phyloP scores from a whole-genome alignment of 1,140 invertebrate genomes.

The Mercenaria mercenaria region DNA sequence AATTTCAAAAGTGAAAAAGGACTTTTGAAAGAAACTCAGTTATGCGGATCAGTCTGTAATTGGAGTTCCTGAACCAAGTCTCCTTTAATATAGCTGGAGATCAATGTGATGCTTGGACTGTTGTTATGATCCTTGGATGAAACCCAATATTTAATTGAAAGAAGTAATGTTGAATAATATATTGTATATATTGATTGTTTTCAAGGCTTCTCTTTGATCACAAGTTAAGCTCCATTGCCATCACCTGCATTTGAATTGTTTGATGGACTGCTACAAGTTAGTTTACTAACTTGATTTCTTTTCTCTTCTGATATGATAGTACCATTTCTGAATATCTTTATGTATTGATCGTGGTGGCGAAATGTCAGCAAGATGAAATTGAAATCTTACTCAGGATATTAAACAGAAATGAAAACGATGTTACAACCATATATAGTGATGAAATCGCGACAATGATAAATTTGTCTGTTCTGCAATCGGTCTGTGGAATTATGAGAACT shows the following conservation, averaged over 20 bases:
- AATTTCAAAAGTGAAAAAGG: too few relatives aligned
- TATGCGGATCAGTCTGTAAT: too few relatives aligned
- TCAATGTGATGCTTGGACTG: too few relatives aligned
- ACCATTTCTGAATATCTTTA: slow-evolving; percentile 18
- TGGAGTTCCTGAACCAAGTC: too few relatives aligned
- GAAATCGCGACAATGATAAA: slow-evolving; percentile 1
- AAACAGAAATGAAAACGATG: slow-evolving; percentile 20
- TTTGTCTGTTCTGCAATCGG: neutral
- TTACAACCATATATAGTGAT: neutral
- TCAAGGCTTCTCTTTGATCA: neutral
- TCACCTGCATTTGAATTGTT: slow-evolving; percentile 3
- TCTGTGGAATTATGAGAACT: neutral
- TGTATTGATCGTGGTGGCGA: neutral
- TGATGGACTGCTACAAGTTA: neutral
- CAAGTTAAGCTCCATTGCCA: slow-evolving; percentile 5
- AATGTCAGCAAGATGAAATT: slow-evolving; percentile 39
- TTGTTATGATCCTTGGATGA: neutral
- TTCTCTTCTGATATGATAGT: neutral
- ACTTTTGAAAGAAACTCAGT: too few relatives aligned
- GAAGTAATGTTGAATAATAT: slow-evolving; percentile 6
- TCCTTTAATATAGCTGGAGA: too few relatives aligned
- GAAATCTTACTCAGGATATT: slow-evolving; percentile 46
- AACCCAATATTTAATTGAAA: slow-evolving; percentile 25
- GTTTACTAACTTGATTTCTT: neutral
- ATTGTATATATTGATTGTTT: slow-evolving; percentile 47